Evolutionary conservation across 2,113 vertebrate species (phyloP).

Genomic region (Buteo buteo): DNA sequence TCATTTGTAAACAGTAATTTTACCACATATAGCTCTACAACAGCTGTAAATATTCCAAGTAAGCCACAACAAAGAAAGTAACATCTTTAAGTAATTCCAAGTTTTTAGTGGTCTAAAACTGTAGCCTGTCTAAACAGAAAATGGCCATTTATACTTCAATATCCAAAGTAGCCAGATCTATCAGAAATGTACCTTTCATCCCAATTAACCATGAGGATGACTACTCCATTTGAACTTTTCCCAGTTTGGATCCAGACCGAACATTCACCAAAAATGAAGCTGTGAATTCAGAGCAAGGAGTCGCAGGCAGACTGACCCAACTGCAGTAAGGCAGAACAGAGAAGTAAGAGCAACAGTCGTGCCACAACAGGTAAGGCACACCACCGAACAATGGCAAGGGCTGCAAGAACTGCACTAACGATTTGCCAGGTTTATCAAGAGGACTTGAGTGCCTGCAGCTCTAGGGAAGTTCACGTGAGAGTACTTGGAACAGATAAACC

Average conservation of each 20-base stretch:
- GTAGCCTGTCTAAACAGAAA: background rate
- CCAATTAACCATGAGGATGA: background rate
- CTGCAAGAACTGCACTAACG: background rate
- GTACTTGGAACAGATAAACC: background rate
- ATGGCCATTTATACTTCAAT: background rate
- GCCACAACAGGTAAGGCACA: background rate
- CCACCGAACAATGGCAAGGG: background rate
- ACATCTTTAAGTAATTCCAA: background rate
- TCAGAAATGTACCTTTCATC: background rate
- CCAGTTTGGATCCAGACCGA: background rate
- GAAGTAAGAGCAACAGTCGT: accelerated
- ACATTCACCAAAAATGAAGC: background rate
- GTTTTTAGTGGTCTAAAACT: background rate
- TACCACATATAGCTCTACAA: background rate
- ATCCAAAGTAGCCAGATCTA: background rate
- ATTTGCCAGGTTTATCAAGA: background rate
- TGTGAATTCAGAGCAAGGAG: background rate
- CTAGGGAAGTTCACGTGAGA: background rate
- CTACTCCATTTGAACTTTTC: background rate
- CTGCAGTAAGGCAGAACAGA: background rate
- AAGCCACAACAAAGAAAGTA: background rate
- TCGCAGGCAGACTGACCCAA: accelerated
- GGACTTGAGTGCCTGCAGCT: background rate
- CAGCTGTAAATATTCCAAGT: background rate
- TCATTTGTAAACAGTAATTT: background rate